phyloP scores from a whole-genome alignment of 92 coral and sea anemone genomes.

The Epizoanthus illoricatus region DNA sequence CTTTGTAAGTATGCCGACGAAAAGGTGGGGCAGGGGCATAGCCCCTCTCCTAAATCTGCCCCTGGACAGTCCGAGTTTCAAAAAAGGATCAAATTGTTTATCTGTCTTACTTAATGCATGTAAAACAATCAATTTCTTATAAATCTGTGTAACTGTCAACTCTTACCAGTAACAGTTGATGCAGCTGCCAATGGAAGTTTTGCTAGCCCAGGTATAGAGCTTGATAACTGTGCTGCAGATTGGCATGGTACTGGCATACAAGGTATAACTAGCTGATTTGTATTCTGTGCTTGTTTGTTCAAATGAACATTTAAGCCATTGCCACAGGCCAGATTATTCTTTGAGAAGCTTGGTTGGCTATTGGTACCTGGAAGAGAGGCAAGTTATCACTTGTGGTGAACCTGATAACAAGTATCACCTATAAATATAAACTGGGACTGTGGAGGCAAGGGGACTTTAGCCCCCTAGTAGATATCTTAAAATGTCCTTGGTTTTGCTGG shows the following conservation, averaged over 20 bases:
- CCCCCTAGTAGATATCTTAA: too few species aligned
- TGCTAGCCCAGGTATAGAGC: background rate
- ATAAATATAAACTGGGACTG: background rate
- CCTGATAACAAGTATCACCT: background rate
- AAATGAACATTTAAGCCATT: background rate
- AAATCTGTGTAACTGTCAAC: too few species aligned
- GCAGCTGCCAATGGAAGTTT: background rate
- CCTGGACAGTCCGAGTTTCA: too few species aligned
- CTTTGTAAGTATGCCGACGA: too few species aligned
- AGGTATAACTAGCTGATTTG: background rate
- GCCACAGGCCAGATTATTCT: background rate
- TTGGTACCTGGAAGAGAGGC: background rate
- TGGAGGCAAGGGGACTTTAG: background rate
- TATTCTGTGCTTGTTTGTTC: conserved; percentile 2
- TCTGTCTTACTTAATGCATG: too few species aligned
- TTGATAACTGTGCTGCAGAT: background rate
- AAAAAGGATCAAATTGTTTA: too few species aligned
- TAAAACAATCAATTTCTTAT: too few species aligned
- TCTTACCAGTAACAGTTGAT: background rate
- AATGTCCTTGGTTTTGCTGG: too few species aligned
- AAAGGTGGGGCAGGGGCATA: too few species aligned
- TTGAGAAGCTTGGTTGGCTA: background rate
- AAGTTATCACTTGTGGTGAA: background rate
- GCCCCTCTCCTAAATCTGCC: too few species aligned
- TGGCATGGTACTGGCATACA: conserved; percentile 1